phyloP scores from a whole-genome alignment of 2,888 invertebrate species.

The Heliconius erato region DNA sequence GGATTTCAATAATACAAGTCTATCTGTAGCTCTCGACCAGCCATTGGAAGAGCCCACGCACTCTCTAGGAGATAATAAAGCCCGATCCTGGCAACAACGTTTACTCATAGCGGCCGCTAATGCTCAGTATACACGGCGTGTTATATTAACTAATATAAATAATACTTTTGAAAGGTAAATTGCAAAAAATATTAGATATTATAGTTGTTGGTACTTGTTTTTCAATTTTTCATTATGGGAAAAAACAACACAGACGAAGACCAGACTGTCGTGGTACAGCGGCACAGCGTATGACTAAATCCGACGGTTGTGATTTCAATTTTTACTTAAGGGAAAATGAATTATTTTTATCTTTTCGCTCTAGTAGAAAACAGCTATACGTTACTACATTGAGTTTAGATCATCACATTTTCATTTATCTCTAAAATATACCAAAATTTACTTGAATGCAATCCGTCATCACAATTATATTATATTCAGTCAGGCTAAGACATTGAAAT shows the following conservation, averaged over 20 bases:
- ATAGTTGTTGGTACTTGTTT: background rate
- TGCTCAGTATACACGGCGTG: constrained; percentile 92
- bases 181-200: background rate
- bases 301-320: background rate
- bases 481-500: no score
- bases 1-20: constrained; percentile 78
- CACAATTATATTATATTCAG: no score
- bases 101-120: constrained; percentile 95
- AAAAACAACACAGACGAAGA: no score
- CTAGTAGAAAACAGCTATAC: background rate
- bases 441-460: no score
- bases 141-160: constrained; percentile 90
- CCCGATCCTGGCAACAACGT: constrained; percentile 90
- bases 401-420: no score
- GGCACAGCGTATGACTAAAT: background rate
- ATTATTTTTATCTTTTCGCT: background rate
- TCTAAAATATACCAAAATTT: no score
- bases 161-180: constrained; percentile 86
- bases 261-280: background rate
- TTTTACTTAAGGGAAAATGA: background rate
- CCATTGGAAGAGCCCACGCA: constrained; percentile 64
- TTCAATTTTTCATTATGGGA: background rate
- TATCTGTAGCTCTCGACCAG: constrained; percentile 80
- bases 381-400: no score
- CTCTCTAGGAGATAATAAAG: constrained; percentile 63